Evolutionary conservation across 1,140 invertebrate genomes (phyloP), one percentile per base, ranked within the genome.

Genomic region (Listronotus oregonensis): DNA sequence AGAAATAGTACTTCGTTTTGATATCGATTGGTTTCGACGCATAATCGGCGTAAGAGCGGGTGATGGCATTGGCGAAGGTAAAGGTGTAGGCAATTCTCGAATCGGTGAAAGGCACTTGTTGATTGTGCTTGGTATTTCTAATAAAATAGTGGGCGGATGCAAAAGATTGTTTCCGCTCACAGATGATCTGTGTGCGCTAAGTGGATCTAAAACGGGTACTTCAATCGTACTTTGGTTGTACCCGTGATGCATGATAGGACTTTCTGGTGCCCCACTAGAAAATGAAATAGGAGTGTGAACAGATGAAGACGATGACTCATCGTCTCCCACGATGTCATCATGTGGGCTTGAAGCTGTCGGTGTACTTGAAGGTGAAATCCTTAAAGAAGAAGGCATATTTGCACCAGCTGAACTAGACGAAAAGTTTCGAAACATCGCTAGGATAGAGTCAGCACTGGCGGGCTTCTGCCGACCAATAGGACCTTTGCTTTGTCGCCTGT

Each of bases 21-120:
- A 46, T 31, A 66, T 50, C 4, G 64, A 66, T 34, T 54, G 64
- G 63, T 71, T 74, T 62, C 82, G 69, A 12, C 79, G 76, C 81
- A 85, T 82, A n/a, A 88, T 77, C 1, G 89, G 89, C 2, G 88
- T 89, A 7, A 88, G 82, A 32, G 86, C 80, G 14, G 88, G 89
- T 9, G 88, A 89, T 68, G 82, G 87, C 67, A 83, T 84, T 34
- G 88, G 89, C 9, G 87, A 89, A 67, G 83, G 87, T 55, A 83
- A 82, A 39, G 88, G 89, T 4, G 87, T 89, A 0, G 89, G 88
- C 52, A 90, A 77, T 77, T 90, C 88, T 56, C 87, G 80, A 60
- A 90, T 90, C 0, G 89, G 88, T 32, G 88, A 90, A 52, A 91
- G 81, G 76, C 88, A 90, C 75, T 88, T 88, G 70, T 86, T 87